Base-by-base conservation (phyloP, 2,797 vertebrate genomes). In the Tenualosa thibaudeaui region DNA sequence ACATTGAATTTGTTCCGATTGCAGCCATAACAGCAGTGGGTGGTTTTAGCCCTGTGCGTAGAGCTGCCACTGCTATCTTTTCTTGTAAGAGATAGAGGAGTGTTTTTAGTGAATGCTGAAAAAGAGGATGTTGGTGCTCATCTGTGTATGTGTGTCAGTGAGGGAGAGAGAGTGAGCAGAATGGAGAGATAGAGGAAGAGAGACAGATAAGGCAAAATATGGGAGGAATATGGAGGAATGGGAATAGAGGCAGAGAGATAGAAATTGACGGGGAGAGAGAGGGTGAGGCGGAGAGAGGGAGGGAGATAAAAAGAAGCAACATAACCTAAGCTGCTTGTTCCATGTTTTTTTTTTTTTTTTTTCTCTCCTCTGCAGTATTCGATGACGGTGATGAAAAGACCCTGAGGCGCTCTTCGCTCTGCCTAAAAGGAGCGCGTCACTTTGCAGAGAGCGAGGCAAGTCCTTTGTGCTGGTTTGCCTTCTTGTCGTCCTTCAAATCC, bases 361-460 rank as follows among this genome's bases (percentile, higher is more conserved):
- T 31, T 31, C 31, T 31, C 31, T 31, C 31, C 31, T 31, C 88
- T 43, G 83, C 93, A 96, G 96, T 96, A 91, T 96, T 96, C 89
- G 96, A 96, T 88, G 96, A 96, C 6, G 96, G 96, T 0, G 96
- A 96, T 85, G 96, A 96, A 92, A 96, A 96, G 91, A 96, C 95
- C 85, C 93, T 96, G 88, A 94, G 95, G 89, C 96, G 96, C 43
- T 96, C 96, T 15, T 96, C 96, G 83, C 94, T 96, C 85, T 96
- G 96, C 89, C 93, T 96, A 91, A 96, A 96, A 93, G 96, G 96
- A 92, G 95, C 95, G 0, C 95, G 96, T 17, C 96, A 96, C 92
- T 96, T 96, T 87, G 96, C 95, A 43, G 95, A 96, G 91, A 96
- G 95, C 86, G 95, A 96, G 95, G 96, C 88, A 82, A 94, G 93